Conservation (phyloP, 2,797 vertebrate species). For the Cichlasoma orientale region DNA sequence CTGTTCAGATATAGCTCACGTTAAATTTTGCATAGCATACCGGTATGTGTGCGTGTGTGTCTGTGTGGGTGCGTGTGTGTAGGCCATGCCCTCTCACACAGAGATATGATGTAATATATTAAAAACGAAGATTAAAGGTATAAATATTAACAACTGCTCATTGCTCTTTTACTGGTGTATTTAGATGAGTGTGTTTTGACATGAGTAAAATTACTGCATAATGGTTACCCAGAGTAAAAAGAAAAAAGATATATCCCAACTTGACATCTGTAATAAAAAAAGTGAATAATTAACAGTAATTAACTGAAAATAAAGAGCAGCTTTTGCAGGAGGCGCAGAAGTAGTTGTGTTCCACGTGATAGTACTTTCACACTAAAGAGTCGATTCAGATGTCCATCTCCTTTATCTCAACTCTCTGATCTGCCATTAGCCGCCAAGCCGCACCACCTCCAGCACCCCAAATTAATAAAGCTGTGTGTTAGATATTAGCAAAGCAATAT, state of each 20-base stretch:
- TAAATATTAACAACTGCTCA: slow-evolving; percentile 64
- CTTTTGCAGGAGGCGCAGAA: slow-evolving; percentile 26
- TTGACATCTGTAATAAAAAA: slow-evolving; percentile 43
- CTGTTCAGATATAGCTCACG: slow-evolving; percentile 18
- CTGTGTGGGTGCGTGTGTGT: not conserved
- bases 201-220: slow-evolving; percentile 30
- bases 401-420: slow-evolving; percentile 68
- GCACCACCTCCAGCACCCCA: slow-evolving; percentile 59
- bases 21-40: not conserved
- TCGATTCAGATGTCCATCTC: slow-evolving; percentile 41
- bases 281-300: slow-evolving; percentile 65
- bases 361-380: slow-evolving; percentile 29
- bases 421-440: slow-evolving; percentile 61
- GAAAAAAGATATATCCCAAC: slow-evolving; percentile 29
- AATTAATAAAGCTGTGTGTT: slow-evolving; percentile 79
- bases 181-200: slow-evolving; percentile 62
- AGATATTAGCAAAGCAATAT: slow-evolving; percentile 83
- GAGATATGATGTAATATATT: slow-evolving; percentile 49
- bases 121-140: slow-evolving; percentile 56
- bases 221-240: slow-evolving; percentile 18
- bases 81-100: slow-evolving; percentile 33
- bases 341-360: slow-evolving; percentile 24
- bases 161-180: slow-evolving; percentile 50
- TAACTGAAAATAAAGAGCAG: slow-evolving; percentile 37
- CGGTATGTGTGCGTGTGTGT: not conserved